Base-by-base conservation (phyloP, 1,140 invertebrate genomes). In the Drosophila albomicans region DNA sequence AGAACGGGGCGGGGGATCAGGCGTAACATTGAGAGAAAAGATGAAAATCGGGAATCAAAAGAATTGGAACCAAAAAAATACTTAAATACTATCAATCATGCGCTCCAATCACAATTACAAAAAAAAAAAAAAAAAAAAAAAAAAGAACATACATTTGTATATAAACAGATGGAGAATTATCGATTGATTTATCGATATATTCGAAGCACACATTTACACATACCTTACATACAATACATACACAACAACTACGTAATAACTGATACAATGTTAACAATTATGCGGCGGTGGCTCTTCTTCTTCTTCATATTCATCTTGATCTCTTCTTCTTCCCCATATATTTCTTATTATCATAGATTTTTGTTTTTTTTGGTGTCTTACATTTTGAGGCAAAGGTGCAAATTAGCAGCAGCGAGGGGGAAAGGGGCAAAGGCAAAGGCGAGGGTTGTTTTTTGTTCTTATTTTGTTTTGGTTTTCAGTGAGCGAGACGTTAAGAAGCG, bases 251-350 rank as follows among this genome's bases (percentile, higher is more conserved):
- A 88, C 84, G 77, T 84, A 89, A 89, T 88, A 88, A 88, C 84
- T 87, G 85, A 88, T 88, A 89, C 80, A 87, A 87, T 89, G 77
- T 89, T 88, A 88, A 88, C 84, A 88, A 89, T 89, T 89, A 88
- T 84, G 84, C 84, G 74, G 84, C 85, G 84, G 81, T 78, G 70
- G 70, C 70, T 67, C 56, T 68, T 49, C 69, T 75, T 63, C 43
- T 45, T 52, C 38, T 62, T 58, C 65, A 64, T 46, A 46, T 20
- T 65, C 49, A 11, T 43, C 20, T 54, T 64, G 11, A n/a, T 56
- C 30, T 46, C 15, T 30, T 16, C 46, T 48, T 15, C 41, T 52
- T 41, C 38, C 11, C 38, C 20, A 13, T 32, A 51, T 52, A 35
- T 25, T 25, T 66, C 30, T 25, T 10, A 5, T 61, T 45, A n/a